phyloP scores from a whole-genome alignment of 2,113 vertebrate species.

The Aleadryas rufinucha region DNA sequence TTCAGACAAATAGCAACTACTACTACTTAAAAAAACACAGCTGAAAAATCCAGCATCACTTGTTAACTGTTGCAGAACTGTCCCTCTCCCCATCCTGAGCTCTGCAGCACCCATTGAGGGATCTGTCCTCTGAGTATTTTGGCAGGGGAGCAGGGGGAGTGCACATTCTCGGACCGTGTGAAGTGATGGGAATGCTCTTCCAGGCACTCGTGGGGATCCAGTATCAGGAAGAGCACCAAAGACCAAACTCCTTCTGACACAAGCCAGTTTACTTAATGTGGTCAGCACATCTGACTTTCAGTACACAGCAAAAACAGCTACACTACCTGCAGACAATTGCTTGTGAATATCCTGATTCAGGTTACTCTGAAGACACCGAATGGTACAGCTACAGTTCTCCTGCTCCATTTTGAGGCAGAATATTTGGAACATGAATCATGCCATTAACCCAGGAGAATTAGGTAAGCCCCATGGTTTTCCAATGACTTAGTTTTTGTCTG shows the following conservation, averaged over 20 bases:
- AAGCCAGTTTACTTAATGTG: not conserved
- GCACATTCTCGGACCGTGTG: not conserved
- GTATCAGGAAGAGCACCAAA: not conserved
- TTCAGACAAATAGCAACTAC: not conserved
- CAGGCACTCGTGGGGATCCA: not conserved
- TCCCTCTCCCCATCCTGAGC: not conserved
- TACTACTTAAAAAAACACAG: not conserved
- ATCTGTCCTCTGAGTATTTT: not conserved
- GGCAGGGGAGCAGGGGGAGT: too few relatives aligned
- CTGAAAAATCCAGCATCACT: not conserved
- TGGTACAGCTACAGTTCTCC: not conserved
- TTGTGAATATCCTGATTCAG: not conserved
- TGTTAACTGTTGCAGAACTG: not conserved
- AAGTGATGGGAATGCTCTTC: not conserved
- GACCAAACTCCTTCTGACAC: not conserved
- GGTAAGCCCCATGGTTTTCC: conserved; percentile 24
- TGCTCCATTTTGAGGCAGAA: not conserved
- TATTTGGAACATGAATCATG: conserved; percentile 18
- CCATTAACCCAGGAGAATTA: conserved; percentile 9
- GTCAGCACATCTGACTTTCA: not conserved
- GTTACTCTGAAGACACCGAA: not conserved
- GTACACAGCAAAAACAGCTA: not conserved
- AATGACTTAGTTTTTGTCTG: conserved; percentile 38
- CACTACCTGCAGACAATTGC: not conserved
- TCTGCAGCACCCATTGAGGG: not conserved